Evolutionary conservation across 2,113 vertebrate genomes (phyloP).

Genomic region (Regulus satrapa): DNA sequence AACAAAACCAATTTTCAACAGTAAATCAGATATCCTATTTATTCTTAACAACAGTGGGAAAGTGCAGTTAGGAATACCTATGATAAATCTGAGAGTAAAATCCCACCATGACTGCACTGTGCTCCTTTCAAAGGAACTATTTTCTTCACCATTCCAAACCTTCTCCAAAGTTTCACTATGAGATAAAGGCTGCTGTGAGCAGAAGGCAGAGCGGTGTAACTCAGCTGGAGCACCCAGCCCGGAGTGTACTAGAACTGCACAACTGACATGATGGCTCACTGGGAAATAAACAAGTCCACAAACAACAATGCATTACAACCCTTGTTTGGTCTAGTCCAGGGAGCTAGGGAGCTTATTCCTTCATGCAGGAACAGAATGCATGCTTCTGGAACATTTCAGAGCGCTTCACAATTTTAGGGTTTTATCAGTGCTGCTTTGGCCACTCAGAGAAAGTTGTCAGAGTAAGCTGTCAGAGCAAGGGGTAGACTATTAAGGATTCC

Average conservation of each 20-base stretch:
- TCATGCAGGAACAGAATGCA: not conserved
- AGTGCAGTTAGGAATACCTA: not conserved
- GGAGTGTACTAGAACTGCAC: not conserved
- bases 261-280: not conserved
- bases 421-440: not conserved
- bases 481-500: not conserved
- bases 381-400: not conserved
- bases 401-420: not conserved
- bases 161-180: not conserved
- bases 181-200: not conserved
- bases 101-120: not conserved
- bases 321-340: not conserved
- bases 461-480: not conserved
- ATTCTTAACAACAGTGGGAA: not conserved
- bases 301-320: not conserved
- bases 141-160: not conserved
- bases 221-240: not conserved
- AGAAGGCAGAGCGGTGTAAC: not conserved
- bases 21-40: constrained; percentile 20
- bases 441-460: not conserved
- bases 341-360: not conserved
- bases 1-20: not conserved
- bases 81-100: not conserved
- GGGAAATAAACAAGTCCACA: not conserved
- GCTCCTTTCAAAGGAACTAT: not conserved